Base-by-base conservation (phyloP, 2,113 vertebrate genomes). In the Castor canadensis region DNA sequence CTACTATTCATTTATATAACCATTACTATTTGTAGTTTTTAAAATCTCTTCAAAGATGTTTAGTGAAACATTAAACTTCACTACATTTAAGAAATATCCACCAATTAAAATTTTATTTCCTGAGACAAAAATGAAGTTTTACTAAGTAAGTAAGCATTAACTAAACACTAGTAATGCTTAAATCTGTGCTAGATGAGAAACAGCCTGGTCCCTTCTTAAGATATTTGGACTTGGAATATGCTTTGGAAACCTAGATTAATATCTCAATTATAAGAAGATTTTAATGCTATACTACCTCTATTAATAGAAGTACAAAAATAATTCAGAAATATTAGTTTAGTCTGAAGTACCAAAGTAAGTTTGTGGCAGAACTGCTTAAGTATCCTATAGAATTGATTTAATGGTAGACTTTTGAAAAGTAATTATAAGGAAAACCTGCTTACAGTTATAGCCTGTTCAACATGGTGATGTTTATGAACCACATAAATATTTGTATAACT, bases 61-160 rank as follows among this genome's bases (percentile, higher is more conserved):
- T 96, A 84, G 0, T 40, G 60, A 95, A 79, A 83, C 56, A 88
- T 82, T 92, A 93, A 93, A 96, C 95, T 87, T 87, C 72, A 87
- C 76, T 92, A 11, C 52, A 89, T 32, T 94, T 91, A 83, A 95
- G 38, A 95, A 56, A 89, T 58, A 94, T 9, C 6, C 40, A 54
- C 8, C 71, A 87, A 94, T 82, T n/a, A 72, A 64, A 52, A 16
- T 67, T 35, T 60, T 60, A 82, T 81, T 95, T 54, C 49, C 84
- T 45, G 71, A 93, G 40, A 94, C n/a, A 94, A 89, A 93, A 88
- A 77, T 40, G 26, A 90, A 89, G 15, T 6, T 87, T 83, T 88
- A 38, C 17, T 71, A 85, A 96, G 40, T 81, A 62, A 93, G 9
- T 64, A 79, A 93, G 60, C 60, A 85, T 62, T 92, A 87, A 95